A percentile compares a stretch with the other conserved stretches of the same genome.
These are phyloP conservation scores for Coregonus suidteri DNA, from an alignment of 2,797 vertebrate genomes.

Conservation along the genomic window DNA sequence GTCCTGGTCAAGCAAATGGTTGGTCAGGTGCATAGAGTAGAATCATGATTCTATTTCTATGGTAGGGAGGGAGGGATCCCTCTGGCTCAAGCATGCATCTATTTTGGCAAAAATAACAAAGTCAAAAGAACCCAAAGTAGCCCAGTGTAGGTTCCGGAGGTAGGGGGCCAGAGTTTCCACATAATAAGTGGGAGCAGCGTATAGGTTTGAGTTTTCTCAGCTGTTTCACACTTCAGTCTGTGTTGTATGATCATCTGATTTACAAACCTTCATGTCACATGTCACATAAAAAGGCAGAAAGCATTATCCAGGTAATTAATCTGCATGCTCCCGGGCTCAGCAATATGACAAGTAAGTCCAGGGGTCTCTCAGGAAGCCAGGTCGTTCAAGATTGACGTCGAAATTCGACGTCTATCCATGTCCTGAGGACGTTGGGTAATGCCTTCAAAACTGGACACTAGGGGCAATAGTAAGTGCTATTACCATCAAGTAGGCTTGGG, in stretches of 20 bases:
- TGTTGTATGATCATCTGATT: neutral
- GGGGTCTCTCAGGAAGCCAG: neutral
- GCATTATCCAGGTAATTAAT: conserved; percentile 9
- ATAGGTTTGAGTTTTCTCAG: conserved; percentile 33
- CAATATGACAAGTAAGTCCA: conserved; percentile 19
- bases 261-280: conserved; percentile 19
- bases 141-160: conserved; percentile 42
- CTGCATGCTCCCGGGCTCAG: conserved; percentile 8
- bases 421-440: no score
- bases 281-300: conserved; percentile 24
- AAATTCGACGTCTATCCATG: no score
- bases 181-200: conserved; percentile 12
- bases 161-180: conserved; percentile 38
- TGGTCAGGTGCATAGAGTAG: conserved; percentile 3
- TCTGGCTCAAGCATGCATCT: conserved; percentile 54
- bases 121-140: conserved; percentile 27
- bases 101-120: conserved; percentile 31
- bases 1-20: conserved; percentile 35
- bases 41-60: neutral
- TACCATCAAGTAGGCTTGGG: no score
- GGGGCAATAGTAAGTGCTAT: no score
- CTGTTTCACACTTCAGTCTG: conserved; percentile 30
- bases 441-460: no score
- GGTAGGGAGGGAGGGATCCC: conserved; percentile 18
- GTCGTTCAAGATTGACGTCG: no score